phyloP scores from a whole-genome alignment of 2,888 invertebrate species.

The Campaea margaritaria region DNA sequence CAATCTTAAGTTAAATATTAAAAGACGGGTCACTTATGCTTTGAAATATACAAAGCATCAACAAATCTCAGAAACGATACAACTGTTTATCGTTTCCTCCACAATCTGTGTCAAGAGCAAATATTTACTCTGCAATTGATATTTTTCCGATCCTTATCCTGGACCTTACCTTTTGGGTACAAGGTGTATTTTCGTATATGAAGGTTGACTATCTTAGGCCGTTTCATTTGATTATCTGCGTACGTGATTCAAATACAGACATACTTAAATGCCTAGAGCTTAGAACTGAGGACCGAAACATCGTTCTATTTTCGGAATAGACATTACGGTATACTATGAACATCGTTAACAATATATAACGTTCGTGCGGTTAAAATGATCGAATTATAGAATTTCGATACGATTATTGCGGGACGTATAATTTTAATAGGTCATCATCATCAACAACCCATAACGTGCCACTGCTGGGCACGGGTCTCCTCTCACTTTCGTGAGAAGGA shows the following conservation, averaged over 20 bases:
- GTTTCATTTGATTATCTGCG: conserved; percentile 43
- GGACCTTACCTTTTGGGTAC: conserved; percentile 34
- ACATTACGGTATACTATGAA: not conserved
- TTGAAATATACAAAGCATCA: conserved; percentile 40
- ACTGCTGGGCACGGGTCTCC: too few relatives aligned
- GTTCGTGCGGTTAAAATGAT: too few relatives aligned
- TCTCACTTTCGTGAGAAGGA: too few relatives aligned
- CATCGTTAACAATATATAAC: too few relatives aligned
- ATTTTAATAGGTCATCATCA: too few relatives aligned
- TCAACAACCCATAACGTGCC: too few relatives aligned
- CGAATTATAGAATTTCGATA: too few relatives aligned
- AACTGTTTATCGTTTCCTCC: conserved; percentile 64
- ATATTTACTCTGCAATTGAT: conserved; percentile 39
- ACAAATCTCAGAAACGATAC: conserved; percentile 60
- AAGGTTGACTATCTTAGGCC: conserved; percentile 33
- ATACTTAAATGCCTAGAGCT: conserved; percentile 28
- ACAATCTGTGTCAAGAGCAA: conserved; percentile 75
- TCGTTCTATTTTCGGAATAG: not conserved
- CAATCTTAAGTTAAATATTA: too few relatives aligned
- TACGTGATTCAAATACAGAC: conserved; percentile 64
- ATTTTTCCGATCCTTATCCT: conserved; percentile 22
- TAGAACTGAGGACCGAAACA: not conserved
- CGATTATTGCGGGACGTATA: too few relatives aligned
- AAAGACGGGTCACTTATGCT: conserved; percentile 14
- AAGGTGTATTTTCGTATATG: conserved; percentile 48